Conservation (phyloP, 1,140 invertebrate genomes). For the Lepidurus arcticus region DNA sequence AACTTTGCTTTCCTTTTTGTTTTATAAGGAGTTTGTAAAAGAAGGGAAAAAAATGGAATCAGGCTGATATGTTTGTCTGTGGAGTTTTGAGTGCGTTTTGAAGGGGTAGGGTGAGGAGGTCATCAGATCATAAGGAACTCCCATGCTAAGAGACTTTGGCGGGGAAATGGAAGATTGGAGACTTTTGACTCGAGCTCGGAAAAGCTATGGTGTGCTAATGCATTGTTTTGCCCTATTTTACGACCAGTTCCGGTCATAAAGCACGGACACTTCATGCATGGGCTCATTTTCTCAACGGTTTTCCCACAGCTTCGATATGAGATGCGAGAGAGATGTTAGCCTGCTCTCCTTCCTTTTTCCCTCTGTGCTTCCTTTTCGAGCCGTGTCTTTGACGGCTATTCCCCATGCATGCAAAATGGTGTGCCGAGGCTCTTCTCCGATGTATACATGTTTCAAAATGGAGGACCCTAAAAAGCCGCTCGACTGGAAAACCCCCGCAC, state of each 20-base stretch:
- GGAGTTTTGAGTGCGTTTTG: not conserved
- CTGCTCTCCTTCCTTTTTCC: not conserved
- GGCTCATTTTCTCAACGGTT: constrained; percentile 7
- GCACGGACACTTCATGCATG: constrained; percentile 20
- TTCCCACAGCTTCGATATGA: constrained; percentile 1
- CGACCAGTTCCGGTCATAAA: constrained; percentile 3
- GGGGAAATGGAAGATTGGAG: not conserved
- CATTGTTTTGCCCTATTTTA: constrained; percentile 15
- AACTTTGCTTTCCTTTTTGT: not conserved
- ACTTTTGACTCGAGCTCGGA: not conserved
- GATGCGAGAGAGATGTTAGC: not conserved
- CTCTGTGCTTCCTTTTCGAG: too few relatives aligned
- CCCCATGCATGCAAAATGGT: not conserved
- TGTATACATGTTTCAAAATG: not conserved
- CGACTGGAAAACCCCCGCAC: not conserved
- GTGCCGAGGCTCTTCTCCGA: too few relatives aligned
- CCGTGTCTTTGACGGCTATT: too few relatives aligned
- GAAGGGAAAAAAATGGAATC: too few relatives aligned
- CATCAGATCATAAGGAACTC: not conserved
- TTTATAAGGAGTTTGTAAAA: not conserved
- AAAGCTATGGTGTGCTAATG: constrained; percentile 11
- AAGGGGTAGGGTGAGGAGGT: not conserved
- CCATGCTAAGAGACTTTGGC: not conserved
- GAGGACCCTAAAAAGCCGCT: not conserved
- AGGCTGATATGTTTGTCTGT: not conserved